Evolutionary conservation across 2,888 invertebrate genomes (phyloP), one percentile per base, ranked within the genome.

Genomic region (Drosophila pseudotakahashii): DNA sequence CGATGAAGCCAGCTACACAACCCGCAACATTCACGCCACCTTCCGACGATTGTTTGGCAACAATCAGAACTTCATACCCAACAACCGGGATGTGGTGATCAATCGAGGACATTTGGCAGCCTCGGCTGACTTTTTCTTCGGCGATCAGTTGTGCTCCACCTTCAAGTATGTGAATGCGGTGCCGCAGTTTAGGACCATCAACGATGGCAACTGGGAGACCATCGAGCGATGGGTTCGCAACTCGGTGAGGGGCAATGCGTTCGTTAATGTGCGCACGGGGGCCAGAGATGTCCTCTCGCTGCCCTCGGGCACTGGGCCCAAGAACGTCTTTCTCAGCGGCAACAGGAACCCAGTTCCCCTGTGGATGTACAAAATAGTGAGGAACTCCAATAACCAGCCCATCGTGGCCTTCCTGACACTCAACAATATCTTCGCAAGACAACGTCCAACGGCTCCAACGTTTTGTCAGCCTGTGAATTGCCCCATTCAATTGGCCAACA

Each of bases 161-260:
- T 93, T 92, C 82, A 92, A 92, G 72, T 93, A 92, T 73, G 85
- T 93, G 2, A 94, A 93, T 75, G 91, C 89, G 0, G 92, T 92
- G 3, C 93, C 93, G 0, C 93, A 93, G 69, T 93, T 93, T 92
- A 90, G 91, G 72, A 89, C 89, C 1, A 93, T 94, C 75, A 94
- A 94, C 77, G 92, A 89, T 1, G 92, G 92, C 11, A 94, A 94
- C 78, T 94, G 94, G 94, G 89, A 92, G 51, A 58, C 73, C 1
- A 83, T 93, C 16, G 94, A 94, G 84, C 66, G 59, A 0, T 89
- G 89, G 64, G 90, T 93, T n/a, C 73, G 73, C 13, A 48, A 16
- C 2, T 19, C 59, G 11, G 53, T 68, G n/a, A 45, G 13, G 1
- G 68, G 73, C 19, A 73, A 36, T 7, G 19, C 45, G 6, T 55